Percentiles rank a stretch among this genome's conserved stretches.
Evolutionary conservation across 2,888 invertebrate genomes (phyloP).

Genomic region (Hoplodrina ambigua): DNA sequence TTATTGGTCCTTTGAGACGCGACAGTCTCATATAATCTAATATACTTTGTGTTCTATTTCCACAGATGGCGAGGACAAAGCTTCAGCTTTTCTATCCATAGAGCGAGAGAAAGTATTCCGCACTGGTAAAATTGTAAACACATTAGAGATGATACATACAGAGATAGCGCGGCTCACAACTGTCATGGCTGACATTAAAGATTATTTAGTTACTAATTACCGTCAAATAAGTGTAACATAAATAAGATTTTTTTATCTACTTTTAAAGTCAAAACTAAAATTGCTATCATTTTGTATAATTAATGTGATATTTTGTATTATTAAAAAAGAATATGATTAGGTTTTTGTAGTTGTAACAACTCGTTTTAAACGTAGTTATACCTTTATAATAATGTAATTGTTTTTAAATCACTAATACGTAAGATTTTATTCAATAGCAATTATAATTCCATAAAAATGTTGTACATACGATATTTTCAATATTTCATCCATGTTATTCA

Average conservation of each 20-base stretch:
- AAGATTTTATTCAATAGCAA: too few relatives aligned
- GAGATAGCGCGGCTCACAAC: slow-evolving; percentile 73
- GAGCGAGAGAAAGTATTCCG: slow-evolving; percentile 74
- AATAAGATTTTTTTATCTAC: background rate
- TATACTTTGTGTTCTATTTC: slow-evolving; percentile 28
- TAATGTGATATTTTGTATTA: slow-evolving; percentile 42
- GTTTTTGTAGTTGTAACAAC: background rate
- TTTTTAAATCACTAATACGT: too few relatives aligned
- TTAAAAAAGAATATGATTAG: background rate
- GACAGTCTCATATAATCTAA: background rate
- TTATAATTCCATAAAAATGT: too few relatives aligned
- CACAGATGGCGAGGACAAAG: slow-evolving; percentile 72
- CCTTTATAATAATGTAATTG: background rate
- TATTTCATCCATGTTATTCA: too few relatives aligned
- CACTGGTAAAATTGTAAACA: slow-evolving; percentile 67
- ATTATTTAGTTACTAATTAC: slow-evolving; percentile 65
- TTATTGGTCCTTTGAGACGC: background rate
- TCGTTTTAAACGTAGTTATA: slow-evolving; percentile 21
- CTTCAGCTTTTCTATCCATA: slow-evolving; percentile 70
- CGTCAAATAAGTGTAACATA: slow-evolving; percentile 53
- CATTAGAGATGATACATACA: slow-evolving; percentile 70
- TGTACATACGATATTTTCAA: too few relatives aligned
- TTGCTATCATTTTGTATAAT: slow-evolving; percentile 6
- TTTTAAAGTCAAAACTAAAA: slow-evolving; percentile 1
- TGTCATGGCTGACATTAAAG: slow-evolving; percentile 76